Conservation (phyloP, 1,140 invertebrate species). For the Drosophila rufa region DNA sequence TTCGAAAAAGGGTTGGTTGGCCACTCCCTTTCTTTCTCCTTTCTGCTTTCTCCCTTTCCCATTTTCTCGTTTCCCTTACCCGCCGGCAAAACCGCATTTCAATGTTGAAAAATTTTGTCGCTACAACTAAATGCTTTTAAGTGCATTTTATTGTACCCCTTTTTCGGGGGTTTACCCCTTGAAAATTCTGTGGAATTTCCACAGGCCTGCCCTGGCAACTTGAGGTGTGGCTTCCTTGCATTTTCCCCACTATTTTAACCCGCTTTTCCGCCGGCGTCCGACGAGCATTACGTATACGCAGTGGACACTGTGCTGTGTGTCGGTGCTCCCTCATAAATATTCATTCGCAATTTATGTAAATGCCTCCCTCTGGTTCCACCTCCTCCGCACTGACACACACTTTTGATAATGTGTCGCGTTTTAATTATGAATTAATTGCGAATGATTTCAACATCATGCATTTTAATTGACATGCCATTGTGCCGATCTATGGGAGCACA, state of each 20-base stretch:
- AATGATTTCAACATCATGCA: conserved; percentile 82
- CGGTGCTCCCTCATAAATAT: conserved; percentile 70
- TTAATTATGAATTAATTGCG: conserved; percentile 83
- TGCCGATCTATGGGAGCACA: conserved; percentile 48
- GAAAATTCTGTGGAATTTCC: conserved; percentile 16
- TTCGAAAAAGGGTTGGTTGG: conserved; percentile 47
- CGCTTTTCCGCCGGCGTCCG: conserved; percentile 5
- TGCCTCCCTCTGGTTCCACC: conserved; percentile 16
- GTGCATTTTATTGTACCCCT: conserved; percentile 68
- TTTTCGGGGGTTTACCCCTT: conserved; percentile 7
- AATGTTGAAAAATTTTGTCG: conserved; percentile 70
- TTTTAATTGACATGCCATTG: conserved; percentile 81
- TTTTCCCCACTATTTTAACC: not conserved
- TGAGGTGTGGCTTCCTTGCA: conserved; percentile 35
- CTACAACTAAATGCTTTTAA: conserved; percentile 83
- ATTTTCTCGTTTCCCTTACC: conserved; percentile 2
- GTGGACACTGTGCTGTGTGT: conserved; percentile 7
- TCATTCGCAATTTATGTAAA: conserved; percentile 78
- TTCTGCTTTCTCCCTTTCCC: not conserved
- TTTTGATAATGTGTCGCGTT: conserved; percentile 81
- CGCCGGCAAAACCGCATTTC: conserved; percentile 57
- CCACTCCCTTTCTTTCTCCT: not conserved
- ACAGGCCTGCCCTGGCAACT: conserved; percentile 15
- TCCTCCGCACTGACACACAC: conserved; percentile 20
- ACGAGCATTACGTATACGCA: conserved; percentile 22